These are phyloP conservation scores for Anaspis maculata DNA, from an alignment of 2,888 invertebrate species.

Conservation along the genomic window DNA sequence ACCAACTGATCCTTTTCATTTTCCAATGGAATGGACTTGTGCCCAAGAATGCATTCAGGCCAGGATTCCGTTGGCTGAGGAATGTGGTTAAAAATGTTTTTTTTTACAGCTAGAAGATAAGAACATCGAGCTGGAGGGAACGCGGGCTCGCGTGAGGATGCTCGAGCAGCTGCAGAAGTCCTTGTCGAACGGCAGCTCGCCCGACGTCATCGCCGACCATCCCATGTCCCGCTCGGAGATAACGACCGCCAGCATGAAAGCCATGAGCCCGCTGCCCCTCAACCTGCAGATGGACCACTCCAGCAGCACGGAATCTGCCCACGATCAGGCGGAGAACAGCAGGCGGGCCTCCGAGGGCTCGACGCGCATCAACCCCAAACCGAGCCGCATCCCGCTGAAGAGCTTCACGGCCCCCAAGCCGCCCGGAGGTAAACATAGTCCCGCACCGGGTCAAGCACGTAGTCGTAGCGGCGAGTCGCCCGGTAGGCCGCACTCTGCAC, in stretches of 20 bases:
- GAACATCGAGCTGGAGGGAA: conserved; percentile 76
- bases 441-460: conserved; percentile 35
- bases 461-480: conserved; percentile 42
- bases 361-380: conserved; percentile 47
- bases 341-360: conserved; percentile 22
- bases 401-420: conserved; percentile 55
- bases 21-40: too few relatives aligned
- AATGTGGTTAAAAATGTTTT: too few relatives aligned
- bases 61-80: too few relatives aligned
- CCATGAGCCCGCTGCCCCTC: conserved; percentile 48
- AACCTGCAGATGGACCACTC: conserved; percentile 48
- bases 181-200: conserved; percentile 19
- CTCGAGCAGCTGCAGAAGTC: conserved; percentile 50
- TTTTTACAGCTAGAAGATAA: conserved; percentile 66
- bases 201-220: conserved; percentile 43
- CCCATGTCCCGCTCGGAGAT: conserved; percentile 41
- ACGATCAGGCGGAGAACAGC: conserved; percentile 48
- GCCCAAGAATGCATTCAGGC: too few relatives aligned
- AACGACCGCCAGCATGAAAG: conserved; percentile 50
- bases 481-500: conserved; percentile 48
- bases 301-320: conserved; percentile 58
- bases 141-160: conserved; percentile 66
- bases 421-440: conserved; percentile 41
- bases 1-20: too few relatives aligned
- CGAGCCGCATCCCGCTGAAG: conserved; percentile 65